Base-by-base conservation (phyloP, 2,888 invertebrate species). In the Meghimatium bilineatum region DNA sequence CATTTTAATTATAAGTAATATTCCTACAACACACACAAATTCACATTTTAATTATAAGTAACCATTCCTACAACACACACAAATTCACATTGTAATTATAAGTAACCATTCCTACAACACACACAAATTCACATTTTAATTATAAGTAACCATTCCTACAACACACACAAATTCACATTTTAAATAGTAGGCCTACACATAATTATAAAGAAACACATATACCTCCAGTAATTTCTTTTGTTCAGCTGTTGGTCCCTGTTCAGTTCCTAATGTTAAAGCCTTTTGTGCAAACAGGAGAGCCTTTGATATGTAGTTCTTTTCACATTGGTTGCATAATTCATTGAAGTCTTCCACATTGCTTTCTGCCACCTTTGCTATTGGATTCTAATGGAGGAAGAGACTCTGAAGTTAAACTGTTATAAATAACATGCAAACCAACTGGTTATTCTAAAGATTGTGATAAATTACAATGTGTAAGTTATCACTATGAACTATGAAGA, bases 281-380 rank as follows among this genome's bases (percentile, higher is more conserved):
- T 87, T 88, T 88, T 93, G 92, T 90, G 93, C 92, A 85, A 88
- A 88, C 6, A 93, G 89, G 63, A 93, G 86, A 2, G 92, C 90
- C 80, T 90, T 90, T 10, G 92, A 92, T 44, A 93, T 84, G 76
- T 88, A 86, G 88, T 92, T 91, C 82, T 91, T 90, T 78, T 89
- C 89, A 86, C 92, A 92, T 36, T 87, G 80, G 49, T 32, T 74
- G 34, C 80, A 80, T 60, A 85, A 69, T 82, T 92, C 92, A 23
- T 91, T 91, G 85, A 87, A 89, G n/a, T 84, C 87, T 84, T 90
- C 90, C 26, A 90, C 85, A 83, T 89, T 88, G 44, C 71, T 44
- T n/a, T 67, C 79, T 71, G 72, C n/a, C n/a, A 44, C 14, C 26
- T 74, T 74, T 52, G 29, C 52, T 74, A 32, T 23, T 32, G 49